Conservation (phyloP, 2,888 invertebrate genomes). For the Didymodactylos carnosus region DNA sequence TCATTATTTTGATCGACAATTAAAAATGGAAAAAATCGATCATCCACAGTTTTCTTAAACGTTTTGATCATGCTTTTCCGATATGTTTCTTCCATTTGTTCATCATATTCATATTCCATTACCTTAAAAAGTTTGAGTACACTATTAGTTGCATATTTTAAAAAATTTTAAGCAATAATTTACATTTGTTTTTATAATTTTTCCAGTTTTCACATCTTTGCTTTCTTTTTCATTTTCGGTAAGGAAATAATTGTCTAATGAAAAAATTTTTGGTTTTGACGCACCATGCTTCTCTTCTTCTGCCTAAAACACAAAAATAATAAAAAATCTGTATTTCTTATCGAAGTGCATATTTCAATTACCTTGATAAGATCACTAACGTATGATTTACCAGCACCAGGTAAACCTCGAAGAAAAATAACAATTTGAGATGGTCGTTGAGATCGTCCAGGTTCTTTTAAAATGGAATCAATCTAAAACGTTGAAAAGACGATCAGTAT, state of each 20-base stretch:
- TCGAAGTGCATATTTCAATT: conserved; percentile 16
- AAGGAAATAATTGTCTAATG: conserved; percentile 14
- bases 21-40: conserved; percentile 73
- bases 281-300: conserved; percentile 7
- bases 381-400: conserved; percentile 41
- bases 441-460: conserved; percentile 56
- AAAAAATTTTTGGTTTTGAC: conserved; percentile 9
- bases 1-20: conserved; percentile 77
- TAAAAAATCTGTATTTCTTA: neutral
- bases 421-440: conserved; percentile 59
- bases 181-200: neutral
- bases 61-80: conserved; percentile 60
- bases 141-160: neutral
- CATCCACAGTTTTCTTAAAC: conserved; percentile 68
- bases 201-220: conserved; percentile 1
- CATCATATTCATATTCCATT: conserved; percentile 71
- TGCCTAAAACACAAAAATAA: neutral
- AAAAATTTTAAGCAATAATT: neutral
- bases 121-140: conserved; percentile 38
- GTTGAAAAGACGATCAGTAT: neutral
- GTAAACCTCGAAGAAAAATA: conserved; percentile 70
- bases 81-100: conserved; percentile 59
- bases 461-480: conserved; percentile 56
- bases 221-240: conserved; percentile 6
- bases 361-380: conserved; percentile 67